Base-by-base conservation (phyloP, 37 sponge, comb jelly and placozoan species). In the Bolinopsis microptera region DNA sequence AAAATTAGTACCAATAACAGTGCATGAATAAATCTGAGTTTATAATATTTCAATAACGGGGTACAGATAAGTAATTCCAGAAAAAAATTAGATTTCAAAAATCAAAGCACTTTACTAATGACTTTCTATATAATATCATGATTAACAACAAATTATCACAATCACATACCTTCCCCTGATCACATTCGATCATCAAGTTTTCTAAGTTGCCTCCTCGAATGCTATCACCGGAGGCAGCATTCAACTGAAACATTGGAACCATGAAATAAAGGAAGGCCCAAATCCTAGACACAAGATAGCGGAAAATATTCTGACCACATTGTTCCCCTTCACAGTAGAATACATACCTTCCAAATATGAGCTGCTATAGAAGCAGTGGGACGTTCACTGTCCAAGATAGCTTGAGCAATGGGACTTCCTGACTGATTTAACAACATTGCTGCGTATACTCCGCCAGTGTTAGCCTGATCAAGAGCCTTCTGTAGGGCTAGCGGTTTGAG, bases 371-470 rank as follows among this genome's bases (percentile, higher is more conserved):
- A 86, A 16, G 61, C 90, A 41, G 90, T 41, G 39, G 90, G 90
- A n/a, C 36, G 41, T 41, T 86, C 90, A 25, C 26, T 23, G 3
- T 38, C 61, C 2, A 86, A 25, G 25, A 86, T 40, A 5, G 90
- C 90, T 25, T 86, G 90, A 26, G 90, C 90, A 22, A 86, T 86
- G 2, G 90, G 90, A 25, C 61, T 41, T 8, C 90, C 90, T 9
- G 90, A 86, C 38, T 86, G 90, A 39, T 86, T 86, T 35, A 86
- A 38, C n/a, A 86, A 27, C 90, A 86, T 35, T 3, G 61, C 38
- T n/a, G 90, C 90, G 61, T 86, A 86, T 21, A 86, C 90, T 33
- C 90, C 90, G 0, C 90, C 90, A 23, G 90, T 40, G 48, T 86
- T 86, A 9, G 61, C 90, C 26, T 86, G 90, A 3, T 41, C 90